Evolutionary conservation across 2,888 invertebrate genomes (phyloP).

Genomic region (Limnephilus auricula): DNA sequence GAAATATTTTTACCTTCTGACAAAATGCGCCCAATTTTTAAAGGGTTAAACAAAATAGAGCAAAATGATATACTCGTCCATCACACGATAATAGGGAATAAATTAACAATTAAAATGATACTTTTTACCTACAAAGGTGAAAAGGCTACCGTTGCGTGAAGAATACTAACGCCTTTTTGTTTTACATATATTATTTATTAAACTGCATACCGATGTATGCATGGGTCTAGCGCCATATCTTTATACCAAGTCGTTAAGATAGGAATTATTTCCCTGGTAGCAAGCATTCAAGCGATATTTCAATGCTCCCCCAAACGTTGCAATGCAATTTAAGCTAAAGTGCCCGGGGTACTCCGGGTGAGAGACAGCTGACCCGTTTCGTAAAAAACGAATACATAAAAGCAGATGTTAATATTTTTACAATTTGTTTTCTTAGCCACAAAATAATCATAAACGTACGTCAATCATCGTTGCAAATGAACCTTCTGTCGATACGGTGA

Average conservation of each 20-base stretch:
- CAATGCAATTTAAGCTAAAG: background rate
- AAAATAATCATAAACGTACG: background rate
- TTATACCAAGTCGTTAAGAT: background rate
- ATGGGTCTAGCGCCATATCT: background rate
- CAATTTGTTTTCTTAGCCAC: constrained; percentile 31
- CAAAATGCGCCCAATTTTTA: too few relatives aligned
- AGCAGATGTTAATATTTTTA: constrained; percentile 32
- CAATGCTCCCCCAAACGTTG: background rate
- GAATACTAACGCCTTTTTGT: background rate
- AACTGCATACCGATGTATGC: background rate
- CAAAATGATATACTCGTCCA: too few relatives aligned
- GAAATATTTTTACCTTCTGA: too few relatives aligned
- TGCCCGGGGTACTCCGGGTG: constrained; percentile 13
- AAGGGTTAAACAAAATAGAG: too few relatives aligned
- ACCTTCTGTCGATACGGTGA: background rate
- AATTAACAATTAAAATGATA: background rate
- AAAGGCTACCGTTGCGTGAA: background rate
- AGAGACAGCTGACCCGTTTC: constrained; percentile 22
- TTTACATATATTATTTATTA: background rate
- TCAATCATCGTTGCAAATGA: constrained; percentile 25
- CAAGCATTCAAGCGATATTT: background rate
- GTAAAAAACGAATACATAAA: constrained; percentile 12
- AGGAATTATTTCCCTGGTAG: background rate
- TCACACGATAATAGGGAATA: background rate
- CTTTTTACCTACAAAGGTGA: background rate